These are phyloP conservation scores for Sapajus apella DNA, from an alignment of 2,113 vertebrate genomes.

Conservation along the genomic window DNA sequence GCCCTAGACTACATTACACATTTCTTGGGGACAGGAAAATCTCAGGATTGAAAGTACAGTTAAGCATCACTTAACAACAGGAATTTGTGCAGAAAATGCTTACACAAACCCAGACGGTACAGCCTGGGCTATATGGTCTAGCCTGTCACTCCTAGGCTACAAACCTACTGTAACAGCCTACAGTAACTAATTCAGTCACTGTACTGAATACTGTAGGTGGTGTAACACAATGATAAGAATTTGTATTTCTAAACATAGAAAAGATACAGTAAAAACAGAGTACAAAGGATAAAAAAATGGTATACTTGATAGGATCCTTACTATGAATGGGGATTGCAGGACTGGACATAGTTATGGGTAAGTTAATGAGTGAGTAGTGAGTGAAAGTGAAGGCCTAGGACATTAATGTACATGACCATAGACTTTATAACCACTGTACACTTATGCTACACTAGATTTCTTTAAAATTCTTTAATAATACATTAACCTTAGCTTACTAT, in stretches of 20 bases:
- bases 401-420: fast-evolving
- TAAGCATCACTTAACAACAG: neutral
- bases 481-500: neutral
- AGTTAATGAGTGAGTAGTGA: neutral
- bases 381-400: neutral
- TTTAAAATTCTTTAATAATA: neutral
- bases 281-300: neutral
- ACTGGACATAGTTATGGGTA: neutral
- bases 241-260: too few species aligned
- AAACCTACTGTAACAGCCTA: neutral
- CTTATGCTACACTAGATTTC: neutral
- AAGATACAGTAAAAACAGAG: too few species aligned
- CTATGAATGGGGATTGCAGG: neutral
- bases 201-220: too few species aligned
- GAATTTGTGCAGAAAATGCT: neutral
- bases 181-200: neutral
- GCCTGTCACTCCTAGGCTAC: neutral
- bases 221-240: too few species aligned
- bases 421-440: neutral
- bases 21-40: neutral
- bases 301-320: neutral
- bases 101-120: neutral
- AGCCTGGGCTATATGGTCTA: neutral
- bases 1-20: neutral
- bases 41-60: neutral